These are phyloP conservation scores for Eptesicus fuscus DNA, from an alignment of 2,113 vertebrate genomes.

Conservation along the genomic window DNA sequence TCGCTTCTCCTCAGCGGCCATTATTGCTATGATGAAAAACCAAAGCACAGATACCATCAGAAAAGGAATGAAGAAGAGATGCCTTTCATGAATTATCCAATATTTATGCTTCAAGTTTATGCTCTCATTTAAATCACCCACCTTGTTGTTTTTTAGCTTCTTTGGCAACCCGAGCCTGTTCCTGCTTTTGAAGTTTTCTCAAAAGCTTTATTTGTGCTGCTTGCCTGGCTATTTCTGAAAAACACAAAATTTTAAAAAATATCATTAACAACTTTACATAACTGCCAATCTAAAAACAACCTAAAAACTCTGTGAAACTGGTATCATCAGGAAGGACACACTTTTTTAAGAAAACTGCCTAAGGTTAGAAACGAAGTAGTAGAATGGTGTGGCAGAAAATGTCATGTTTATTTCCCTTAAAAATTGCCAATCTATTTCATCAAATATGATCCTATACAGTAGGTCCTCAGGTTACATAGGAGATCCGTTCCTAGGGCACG, in stretches of 20 bases:
- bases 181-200: constrained; percentile 95
- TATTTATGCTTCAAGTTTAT: background rate
- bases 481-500: too few relatives aligned
- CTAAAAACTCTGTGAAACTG: background rate
- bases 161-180: constrained; percentile 92
- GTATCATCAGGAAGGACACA: background rate
- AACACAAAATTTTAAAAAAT: constrained; percentile 41
- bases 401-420: background rate
- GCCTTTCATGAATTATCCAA: background rate
- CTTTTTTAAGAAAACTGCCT: background rate
- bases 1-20: constrained; percentile 94
- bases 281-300: background rate
- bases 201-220: constrained; percentile 96
- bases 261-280: constrained; percentile 42
- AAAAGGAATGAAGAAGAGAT: background rate
- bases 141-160: constrained; percentile 95
- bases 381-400: background rate
- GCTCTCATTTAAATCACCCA: constrained; percentile 56
- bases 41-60: constrained; percentile 48
- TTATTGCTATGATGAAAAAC: constrained; percentile 86
- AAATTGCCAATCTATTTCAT: background rate
- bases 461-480: too few relatives aligned
- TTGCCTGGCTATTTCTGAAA: constrained; percentile 95
- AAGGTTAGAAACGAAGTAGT: background rate
- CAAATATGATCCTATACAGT: background rate